phyloP scores from a whole-genome alignment of 2,888 invertebrate genomes.

The Trachelus iudaicus region DNA sequence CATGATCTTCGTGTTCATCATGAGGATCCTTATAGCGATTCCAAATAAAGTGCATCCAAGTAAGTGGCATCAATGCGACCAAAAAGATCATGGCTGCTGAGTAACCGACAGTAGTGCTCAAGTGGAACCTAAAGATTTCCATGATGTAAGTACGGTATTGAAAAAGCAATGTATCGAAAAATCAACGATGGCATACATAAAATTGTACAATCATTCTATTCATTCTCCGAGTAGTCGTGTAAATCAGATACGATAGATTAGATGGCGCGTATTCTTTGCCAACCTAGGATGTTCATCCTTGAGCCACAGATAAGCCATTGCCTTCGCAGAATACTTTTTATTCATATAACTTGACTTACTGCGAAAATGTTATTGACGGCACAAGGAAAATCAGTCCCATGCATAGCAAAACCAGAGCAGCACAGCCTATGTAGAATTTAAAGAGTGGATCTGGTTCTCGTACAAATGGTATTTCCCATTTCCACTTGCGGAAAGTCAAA shows the following conservation, averaged over 20 bases:
- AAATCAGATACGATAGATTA: not conserved
- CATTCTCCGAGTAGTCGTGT: not conserved
- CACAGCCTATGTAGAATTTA: constrained; percentile 80
- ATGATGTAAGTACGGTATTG: not conserved
- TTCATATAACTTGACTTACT: constrained; percentile 60
- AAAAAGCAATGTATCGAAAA: not conserved
- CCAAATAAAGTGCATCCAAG: constrained; percentile 84
- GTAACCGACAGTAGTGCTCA: constrained; percentile 67
- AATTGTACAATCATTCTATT: not conserved
- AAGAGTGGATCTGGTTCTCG: constrained; percentile 84
- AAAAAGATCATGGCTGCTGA: constrained; percentile 67
- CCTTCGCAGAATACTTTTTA: not conserved
- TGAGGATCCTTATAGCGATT: constrained; percentile 66
- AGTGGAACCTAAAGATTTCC: constrained; percentile 54
- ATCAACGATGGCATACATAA: constrained; percentile 18
- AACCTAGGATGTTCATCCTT: not conserved
- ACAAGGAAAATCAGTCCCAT: constrained; percentile 69
- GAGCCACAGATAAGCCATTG: not conserved
- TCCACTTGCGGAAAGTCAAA: constrained; percentile 73
- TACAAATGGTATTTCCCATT: constrained; percentile 79
- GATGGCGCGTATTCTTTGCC: not conserved
- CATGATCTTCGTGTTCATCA: constrained; percentile 64
- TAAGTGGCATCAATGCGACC: constrained; percentile 72
- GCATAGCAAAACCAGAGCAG: constrained; percentile 71
- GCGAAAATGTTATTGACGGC: constrained; percentile 71